Evolutionary conservation across 2,888 invertebrate species (phyloP), one percentile per base, ranked within the genome.

Genomic region (Seladonia tumulorum): DNA sequence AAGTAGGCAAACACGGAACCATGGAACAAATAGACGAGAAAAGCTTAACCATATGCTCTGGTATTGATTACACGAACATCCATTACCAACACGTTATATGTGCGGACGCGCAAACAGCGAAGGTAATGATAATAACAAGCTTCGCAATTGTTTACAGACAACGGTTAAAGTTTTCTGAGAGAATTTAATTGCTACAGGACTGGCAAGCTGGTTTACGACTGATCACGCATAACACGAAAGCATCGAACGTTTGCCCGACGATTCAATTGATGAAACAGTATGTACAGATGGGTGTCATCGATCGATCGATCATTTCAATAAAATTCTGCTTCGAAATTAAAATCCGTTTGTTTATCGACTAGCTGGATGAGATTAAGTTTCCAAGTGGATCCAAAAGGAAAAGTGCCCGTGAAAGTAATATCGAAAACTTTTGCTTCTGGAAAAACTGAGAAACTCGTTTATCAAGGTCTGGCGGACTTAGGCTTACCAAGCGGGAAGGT

Each of bases 261-360:
- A 99, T 98, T 82, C 98, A 98, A 95, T 97, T 99, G 88, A 98
- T 98, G 97, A 99, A 99, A 96, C 99, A 99, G 99, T 99, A 97
- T 97, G 99, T 98, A 85, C 49, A 29, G 35, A 39, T 42, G 2
- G 14, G 22, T 10, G 10, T 39, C 22, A 35, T 18, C 39, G 35
- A 10, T 68, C 39, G 35, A 10, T 68, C 18, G 22, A 10, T 7
- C 10, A 42, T 68, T 42, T 18, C 1, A 29, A 10, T 66, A 18
- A 29, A 18, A 35, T 29, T 35, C 66, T 35, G 14, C 25, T n/a
- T 29, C 8, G 14, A 22, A 35, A 29, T 42, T 18, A 25, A 29
- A 73, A 45, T 35, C 18, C 29, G 25, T 79, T 49, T n/a, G 10
- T 70, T 83, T 77, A 29, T 82, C 63, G 49, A 72, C 35, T 42